These are phyloP conservation scores for Polymixis lichenea DNA, from an alignment of 2,888 invertebrate species.

Conservation along the genomic window DNA sequence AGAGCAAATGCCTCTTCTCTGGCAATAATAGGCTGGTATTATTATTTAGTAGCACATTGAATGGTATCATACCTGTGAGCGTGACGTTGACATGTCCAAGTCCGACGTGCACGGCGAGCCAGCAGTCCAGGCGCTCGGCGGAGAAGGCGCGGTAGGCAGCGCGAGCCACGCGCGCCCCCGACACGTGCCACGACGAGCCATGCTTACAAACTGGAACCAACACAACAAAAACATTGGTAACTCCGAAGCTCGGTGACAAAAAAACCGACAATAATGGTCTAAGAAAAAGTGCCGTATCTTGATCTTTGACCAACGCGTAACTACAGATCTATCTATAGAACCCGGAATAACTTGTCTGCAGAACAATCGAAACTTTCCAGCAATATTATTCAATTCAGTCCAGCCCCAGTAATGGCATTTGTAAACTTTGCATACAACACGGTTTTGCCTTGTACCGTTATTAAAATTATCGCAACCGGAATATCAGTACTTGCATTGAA, in stretches of 20 bases:
- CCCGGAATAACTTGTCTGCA: neutral
- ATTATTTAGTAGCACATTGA: neutral
- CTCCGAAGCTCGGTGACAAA: slow-evolving; percentile 8
- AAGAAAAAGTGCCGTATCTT: slow-evolving; percentile 3
- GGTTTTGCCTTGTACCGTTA: slow-evolving; percentile 61
- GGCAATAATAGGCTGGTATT: no score
- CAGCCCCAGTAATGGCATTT: slow-evolving; percentile 41
- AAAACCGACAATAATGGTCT: neutral
- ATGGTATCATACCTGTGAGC: slow-evolving; percentile 93
- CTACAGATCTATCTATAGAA: neutral
- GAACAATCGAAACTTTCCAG: slow-evolving; percentile 21
- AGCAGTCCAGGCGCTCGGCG: slow-evolving; percentile 95
- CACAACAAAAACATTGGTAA: slow-evolving; percentile 38
- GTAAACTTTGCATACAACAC: slow-evolving; percentile 51
- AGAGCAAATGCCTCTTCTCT: neutral
- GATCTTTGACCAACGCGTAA: slow-evolving; percentile 8
- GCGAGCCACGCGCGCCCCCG: slow-evolving; percentile 93
- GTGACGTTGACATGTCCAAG: slow-evolving; percentile 99
- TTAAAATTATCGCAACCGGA: slow-evolving; percentile 58
- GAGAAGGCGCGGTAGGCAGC: slow-evolving; percentile 98
- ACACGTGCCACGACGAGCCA: slow-evolving; percentile 98
- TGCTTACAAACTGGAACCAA: slow-evolving; percentile 94
- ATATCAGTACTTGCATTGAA: slow-evolving; percentile 60
- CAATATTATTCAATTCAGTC: slow-evolving; percentile 33
- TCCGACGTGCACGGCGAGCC: slow-evolving; percentile 97